Conservation (phyloP, 1,140 invertebrate genomes). For the Phortica variegata region DNA sequence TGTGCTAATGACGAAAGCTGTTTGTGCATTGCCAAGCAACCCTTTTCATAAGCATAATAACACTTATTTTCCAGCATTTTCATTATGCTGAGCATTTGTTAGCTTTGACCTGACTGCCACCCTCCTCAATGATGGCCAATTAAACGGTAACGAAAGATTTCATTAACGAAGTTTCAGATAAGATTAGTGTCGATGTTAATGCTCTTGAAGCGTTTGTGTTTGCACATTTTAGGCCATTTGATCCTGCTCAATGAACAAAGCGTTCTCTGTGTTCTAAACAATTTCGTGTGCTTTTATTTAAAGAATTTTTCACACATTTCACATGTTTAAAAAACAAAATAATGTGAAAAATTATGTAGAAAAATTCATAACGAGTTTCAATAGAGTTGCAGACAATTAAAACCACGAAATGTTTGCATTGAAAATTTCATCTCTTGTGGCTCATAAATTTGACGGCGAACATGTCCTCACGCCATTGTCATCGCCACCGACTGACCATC, state of each 20-base stretch:
- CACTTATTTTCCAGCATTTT: conserved; percentile 19
- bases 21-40: conserved; percentile 20
- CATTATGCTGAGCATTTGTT: conserved; percentile 11
- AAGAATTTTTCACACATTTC: too few species aligned
- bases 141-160: conserved; percentile 30
- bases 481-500: too few species aligned
- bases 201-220: too few species aligned
- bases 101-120: conserved; percentile 28
- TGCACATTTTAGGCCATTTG: too few species aligned
- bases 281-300: too few species aligned
- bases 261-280: too few species aligned
- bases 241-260: too few species aligned
- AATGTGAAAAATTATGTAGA: too few species aligned
- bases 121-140: too few species aligned
- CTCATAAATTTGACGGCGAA: conserved; percentile 42
- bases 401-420: conserved; percentile 7
- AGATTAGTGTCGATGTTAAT: conserved; percentile 35
- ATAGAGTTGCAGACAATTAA: conserved; percentile 3
- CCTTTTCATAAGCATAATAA: conserved; percentile 27
- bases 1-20: too few species aligned
- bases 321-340: too few species aligned
- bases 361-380: background rate
- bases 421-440: conserved; percentile 29
- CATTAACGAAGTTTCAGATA: conserved; percentile 41
- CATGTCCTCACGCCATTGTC: too few species aligned